These are phyloP conservation scores for Notiomystis cincta DNA, from an alignment of 2,113 vertebrate species.

Conservation along the genomic window DNA sequence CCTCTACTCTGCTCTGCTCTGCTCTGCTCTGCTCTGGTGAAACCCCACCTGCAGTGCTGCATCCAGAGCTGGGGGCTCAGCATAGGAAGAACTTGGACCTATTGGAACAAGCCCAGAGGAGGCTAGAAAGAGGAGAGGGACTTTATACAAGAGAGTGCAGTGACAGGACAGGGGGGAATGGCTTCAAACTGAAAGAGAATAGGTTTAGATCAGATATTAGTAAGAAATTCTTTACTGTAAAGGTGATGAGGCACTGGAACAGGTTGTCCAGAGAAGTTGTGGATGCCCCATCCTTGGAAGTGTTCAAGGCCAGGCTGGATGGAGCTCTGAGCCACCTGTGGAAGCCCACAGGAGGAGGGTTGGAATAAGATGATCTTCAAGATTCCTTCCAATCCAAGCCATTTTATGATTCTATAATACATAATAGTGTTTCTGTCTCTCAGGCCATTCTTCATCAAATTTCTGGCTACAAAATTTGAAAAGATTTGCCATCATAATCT, in stretches of 20 bases:
- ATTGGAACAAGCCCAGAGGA: rapidly evolving
- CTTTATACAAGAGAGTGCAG: not conserved
- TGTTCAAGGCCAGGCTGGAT: not conserved
- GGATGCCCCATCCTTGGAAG: not conserved
- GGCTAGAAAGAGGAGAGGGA: not conserved
- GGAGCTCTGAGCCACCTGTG: not conserved
- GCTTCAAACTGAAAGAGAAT: not conserved
- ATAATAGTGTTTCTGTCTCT: not conserved
- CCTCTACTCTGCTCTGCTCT: not conserved
- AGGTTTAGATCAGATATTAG: not conserved
- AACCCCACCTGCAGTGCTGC: not conserved
- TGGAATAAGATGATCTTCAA: not conserved
- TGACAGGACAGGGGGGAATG: not conserved
- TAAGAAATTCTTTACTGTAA: not conserved
- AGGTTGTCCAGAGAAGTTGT: not conserved
- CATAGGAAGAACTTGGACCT: not conserved
- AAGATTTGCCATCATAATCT: not conserved
- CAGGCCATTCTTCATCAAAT: not conserved
- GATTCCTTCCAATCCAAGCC: not conserved
- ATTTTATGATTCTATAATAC: not conserved
- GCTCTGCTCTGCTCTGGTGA: not conserved
- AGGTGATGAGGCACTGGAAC: rapidly evolving
- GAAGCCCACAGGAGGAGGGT: not conserved
- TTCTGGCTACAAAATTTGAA: not conserved
- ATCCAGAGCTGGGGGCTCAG: not conserved